phyloP scores from a whole-genome alignment of 2,113 vertebrate species.

The Elaphurus davidianus region DNA sequence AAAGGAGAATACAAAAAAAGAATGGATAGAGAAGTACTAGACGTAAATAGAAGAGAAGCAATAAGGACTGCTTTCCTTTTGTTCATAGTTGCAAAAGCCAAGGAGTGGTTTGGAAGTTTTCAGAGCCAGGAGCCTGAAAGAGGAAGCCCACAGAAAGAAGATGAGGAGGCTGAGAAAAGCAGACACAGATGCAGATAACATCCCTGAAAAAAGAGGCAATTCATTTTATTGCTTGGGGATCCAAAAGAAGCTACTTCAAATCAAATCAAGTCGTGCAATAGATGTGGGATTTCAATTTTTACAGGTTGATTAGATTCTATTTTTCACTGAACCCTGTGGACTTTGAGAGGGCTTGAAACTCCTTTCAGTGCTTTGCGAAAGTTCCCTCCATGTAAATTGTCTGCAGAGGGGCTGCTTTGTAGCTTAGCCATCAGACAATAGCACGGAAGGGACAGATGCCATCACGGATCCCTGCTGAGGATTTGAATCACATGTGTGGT shows the following conservation, averaged over 20 bases:
- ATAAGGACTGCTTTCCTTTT: background rate
- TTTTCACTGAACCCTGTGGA: slow-evolving; percentile 76
- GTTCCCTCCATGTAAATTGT: slow-evolving; percentile 57
- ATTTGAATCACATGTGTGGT: background rate
- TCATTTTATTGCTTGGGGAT: slow-evolving; percentile 72
- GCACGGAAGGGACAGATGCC: slow-evolving; percentile 15
- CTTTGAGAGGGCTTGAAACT: slow-evolving; percentile 61
- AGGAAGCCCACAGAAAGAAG: background rate
- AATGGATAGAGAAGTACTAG: background rate
- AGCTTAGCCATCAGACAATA: slow-evolving; percentile 50
- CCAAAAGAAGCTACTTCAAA: slow-evolving; percentile 63
- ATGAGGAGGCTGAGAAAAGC: background rate
- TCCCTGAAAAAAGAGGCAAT: slow-evolving; percentile 46
- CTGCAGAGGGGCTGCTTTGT: slow-evolving; percentile 32
- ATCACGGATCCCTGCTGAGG: background rate
- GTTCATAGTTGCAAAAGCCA: background rate
- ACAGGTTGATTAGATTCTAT: slow-evolving; percentile 78
- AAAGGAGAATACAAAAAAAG: background rate
- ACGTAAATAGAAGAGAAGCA: background rate
- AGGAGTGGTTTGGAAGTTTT: background rate
- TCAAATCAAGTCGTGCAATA: slow-evolving; percentile 70
- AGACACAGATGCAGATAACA: background rate
- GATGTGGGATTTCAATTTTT: slow-evolving; percentile 75
- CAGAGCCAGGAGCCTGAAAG: background rate
- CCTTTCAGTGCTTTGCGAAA: slow-evolving; percentile 32